Evolutionary conservation across 2,113 vertebrate genomes (phyloP).

Genomic region (Melanostigma gelatinosum): DNA sequence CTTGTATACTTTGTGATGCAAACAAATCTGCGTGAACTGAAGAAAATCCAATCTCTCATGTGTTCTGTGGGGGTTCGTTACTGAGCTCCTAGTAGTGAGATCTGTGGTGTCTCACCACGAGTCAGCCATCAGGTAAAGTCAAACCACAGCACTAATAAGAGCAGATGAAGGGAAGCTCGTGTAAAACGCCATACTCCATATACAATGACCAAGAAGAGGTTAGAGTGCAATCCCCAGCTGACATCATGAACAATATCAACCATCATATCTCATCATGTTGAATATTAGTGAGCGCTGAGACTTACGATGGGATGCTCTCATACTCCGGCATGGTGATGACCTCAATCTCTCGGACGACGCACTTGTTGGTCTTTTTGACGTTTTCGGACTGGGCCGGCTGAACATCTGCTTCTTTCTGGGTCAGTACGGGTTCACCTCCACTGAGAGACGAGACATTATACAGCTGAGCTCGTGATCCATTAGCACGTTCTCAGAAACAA

Average conservation of each 20-base stretch:
- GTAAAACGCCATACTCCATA: no score
- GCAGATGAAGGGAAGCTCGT: no score
- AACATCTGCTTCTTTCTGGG: slow-evolving; percentile 36
- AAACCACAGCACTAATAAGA: no score
- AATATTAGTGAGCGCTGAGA: not conserved
- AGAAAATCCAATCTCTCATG: no score
- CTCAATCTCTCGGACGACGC: slow-evolving; percentile 72
- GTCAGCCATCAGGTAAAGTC: no score
- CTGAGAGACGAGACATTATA: slow-evolving; percentile 2
- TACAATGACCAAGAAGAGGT: no score
- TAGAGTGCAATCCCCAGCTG: no score
- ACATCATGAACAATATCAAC: not conserved
- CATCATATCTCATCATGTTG: not conserved
- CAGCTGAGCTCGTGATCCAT: not conserved
- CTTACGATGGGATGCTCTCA: slow-evolving; percentile 82
- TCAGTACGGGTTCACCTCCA: slow-evolving; percentile 36
- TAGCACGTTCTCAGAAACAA: not conserved
- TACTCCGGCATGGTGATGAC: slow-evolving; percentile 79
- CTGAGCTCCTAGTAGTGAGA: no score
- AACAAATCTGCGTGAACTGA: no score
- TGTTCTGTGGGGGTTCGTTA: no score
- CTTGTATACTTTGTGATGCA: no score
- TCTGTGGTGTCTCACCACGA: no score
- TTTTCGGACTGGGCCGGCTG: slow-evolving; percentile 36
- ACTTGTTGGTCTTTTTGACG: slow-evolving; percentile 57